Evolutionary conservation across 2,888 invertebrate species (phyloP), one percentile per base, ranked within the genome.

Genomic region (Dasysyrphus albostriatus): DNA sequence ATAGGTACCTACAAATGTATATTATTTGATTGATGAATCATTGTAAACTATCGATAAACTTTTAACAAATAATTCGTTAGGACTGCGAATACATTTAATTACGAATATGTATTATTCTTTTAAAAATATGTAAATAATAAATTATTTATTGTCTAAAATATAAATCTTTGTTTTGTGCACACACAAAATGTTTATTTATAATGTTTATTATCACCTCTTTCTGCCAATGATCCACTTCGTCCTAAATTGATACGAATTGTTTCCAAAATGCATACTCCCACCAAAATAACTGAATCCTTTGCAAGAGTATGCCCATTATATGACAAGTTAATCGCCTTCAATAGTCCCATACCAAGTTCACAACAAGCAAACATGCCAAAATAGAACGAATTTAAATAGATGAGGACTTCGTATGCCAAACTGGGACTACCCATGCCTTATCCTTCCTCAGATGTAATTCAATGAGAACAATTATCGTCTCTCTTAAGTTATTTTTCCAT

Each of bases 371-470:
- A 97, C 95, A 97, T 95, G 88, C 96, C 96, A 91, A 97, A 96
- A 93, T 97, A 97, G 93, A 97, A 97, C 54, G 96, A 96, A 93
- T 97, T 97, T 84, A 97, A 93, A 92, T 97, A 97, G 89, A 97
- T 94, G 44, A 97, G 93, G 92, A 97, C 96, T 94, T 97, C 97
- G 90, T 97, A 97, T 8, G 96, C 95, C 91, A 97, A 93, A 90
- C 96, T 96, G 7, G 96, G 96, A 92, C 96, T 96, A 90, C 96
- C 94, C 93, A 95, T 94, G 3, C 7, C 12, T 32, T 42, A 14
- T 42, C 4, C 5, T 10, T 4, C 14, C 47, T 16, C 54, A 6
- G 12, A 19, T 14, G 5, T n/a, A 47, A 12, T 19, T 42, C 10
- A 49, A 34, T 80, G 39, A 77, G 39, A 56, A 61, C 24, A 59